A percentile compares a stretch with the other conserved stretches of the same genome.
Conservation (phyloP, 2,797 vertebrate genomes). For the Rhinella marina region DNA sequence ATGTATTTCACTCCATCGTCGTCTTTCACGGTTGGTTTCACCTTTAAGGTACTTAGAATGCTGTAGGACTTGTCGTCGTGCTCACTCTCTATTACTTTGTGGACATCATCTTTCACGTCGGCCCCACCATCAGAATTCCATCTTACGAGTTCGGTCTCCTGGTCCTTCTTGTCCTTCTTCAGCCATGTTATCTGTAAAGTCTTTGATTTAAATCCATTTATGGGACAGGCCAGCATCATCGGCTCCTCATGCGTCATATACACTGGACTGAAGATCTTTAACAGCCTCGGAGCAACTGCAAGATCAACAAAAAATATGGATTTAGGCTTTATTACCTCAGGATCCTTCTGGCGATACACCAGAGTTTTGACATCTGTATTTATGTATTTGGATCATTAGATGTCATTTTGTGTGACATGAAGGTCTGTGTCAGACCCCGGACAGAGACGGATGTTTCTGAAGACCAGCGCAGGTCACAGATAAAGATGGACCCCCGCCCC, state of each 20-base stretch:
- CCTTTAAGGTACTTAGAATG: neutral
- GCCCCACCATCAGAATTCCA: neutral
- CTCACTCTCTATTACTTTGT: neutral
- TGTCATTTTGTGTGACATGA: too few relatives aligned
- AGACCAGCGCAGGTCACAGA: too few relatives aligned
- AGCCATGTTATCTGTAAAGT: constrained; percentile 48
- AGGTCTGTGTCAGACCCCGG: too few relatives aligned
- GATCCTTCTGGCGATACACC: too few relatives aligned
- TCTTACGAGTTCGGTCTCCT: constrained; percentile 22
- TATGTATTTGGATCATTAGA: too few relatives aligned
- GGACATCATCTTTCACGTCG: neutral
- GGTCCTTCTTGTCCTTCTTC: neutral
- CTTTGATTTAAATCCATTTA: constrained; percentile 55
- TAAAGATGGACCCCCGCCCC: too few relatives aligned
- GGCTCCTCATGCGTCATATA: constrained; percentile 18
- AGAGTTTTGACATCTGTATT: too few relatives aligned
- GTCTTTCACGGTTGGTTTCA: constrained; percentile 3
- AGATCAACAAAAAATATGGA: neutral
- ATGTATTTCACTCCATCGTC: constrained; percentile 23
- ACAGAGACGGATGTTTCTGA: too few relatives aligned
- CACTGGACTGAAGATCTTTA: constrained; percentile 36
- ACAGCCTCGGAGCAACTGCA: constrained; percentile 56
- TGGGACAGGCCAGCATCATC: constrained; percentile 41
- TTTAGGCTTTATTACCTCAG: too few relatives aligned
- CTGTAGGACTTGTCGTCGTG: constrained; percentile 24